These are phyloP conservation scores for Spicauda simplicius DNA, from an alignment of 2,888 invertebrate species.

Conservation along the genomic window DNA sequence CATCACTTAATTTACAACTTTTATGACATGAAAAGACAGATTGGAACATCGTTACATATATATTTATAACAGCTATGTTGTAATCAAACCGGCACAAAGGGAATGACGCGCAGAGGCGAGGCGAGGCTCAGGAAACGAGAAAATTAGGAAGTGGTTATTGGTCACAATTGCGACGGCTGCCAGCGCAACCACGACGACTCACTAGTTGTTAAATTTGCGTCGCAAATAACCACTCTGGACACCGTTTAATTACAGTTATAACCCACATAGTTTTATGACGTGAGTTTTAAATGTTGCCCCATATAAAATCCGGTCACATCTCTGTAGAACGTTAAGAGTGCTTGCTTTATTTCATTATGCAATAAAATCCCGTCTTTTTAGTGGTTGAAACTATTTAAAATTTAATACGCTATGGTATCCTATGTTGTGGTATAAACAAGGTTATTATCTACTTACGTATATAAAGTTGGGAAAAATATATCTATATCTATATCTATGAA, in stretches of 20 bases:
- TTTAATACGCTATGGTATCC: background rate
- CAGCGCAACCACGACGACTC: conserved; percentile 39
- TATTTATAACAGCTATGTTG: conserved; percentile 5
- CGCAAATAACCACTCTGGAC: conserved; percentile 28
- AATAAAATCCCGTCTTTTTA: background rate
- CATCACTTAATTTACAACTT: too few species aligned
- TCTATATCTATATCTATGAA: too few species aligned
- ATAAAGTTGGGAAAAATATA: too few species aligned
- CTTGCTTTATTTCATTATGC: background rate
- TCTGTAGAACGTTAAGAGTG: conserved; percentile 1
- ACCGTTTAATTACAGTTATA: conserved; percentile 28
- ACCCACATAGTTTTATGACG: conserved; percentile 26
- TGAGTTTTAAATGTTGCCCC: conserved; percentile 15
- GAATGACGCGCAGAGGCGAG: conserved; percentile 40
- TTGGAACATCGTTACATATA: background rate
- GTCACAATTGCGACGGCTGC: conserved; percentile 65
- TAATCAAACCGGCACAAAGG: conserved; percentile 28
- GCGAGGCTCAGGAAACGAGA: conserved; percentile 70
- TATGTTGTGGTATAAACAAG: background rate
- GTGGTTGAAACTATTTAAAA: background rate
- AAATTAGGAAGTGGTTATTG: conserved; percentile 81
- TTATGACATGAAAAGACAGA: background rate
- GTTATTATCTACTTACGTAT: too few species aligned
- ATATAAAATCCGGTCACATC: conserved; percentile 1
- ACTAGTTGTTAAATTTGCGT: conserved; percentile 39